Base-by-base conservation (phyloP, 2,888 invertebrate genomes). In the Sarcophaga variegata region DNA sequence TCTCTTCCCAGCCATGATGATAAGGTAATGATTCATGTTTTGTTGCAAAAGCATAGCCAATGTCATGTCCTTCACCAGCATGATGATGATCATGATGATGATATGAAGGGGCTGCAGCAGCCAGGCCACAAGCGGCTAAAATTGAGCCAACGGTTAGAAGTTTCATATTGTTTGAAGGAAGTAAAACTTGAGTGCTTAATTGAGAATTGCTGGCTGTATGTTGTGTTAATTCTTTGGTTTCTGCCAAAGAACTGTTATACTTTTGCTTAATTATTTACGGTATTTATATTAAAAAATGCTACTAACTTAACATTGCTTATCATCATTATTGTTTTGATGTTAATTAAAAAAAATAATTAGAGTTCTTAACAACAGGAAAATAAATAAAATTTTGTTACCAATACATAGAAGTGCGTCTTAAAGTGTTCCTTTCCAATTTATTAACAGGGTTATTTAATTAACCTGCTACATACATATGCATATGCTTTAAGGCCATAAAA, bases 11-110 rank as follows among this genome's bases (percentile, higher is more conserved):
- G 17, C 54, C 69, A 59, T 83, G 63, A 25, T 66, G 60, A 10
- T 37, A 8, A 11, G 22, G 25, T 11, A 25, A 8, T 5, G 64
- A 6, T n/a, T 92, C 92, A 80, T 92, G 91, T 76, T 91, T 91
- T 37, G 91, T 91, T 63, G 92, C n/a, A 60, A 37, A 20, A 59
- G 69, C 59, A 54, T 77, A 75, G 54, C 14, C 54, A 25, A n/a
- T 76, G 22, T 49, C 76, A 66, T 45, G 74, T 12, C 63, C 74
- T 14, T 27, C 78, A 47, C 37, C 17, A 4, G 62, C 69, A 27
- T 90, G 90, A 69, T 67, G 22, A 37, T 37, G 37, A 27, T 22
- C 22, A 1, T 27, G 27, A 25, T 83, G 37, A 45, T 84, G 59
- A 22, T 63, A 8, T 20, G 64, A 69, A 54, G 77, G 63, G 60